Evolutionary conservation across 1,140 invertebrate genomes (phyloP).

Genomic region (Chymomyza costata): DNA sequence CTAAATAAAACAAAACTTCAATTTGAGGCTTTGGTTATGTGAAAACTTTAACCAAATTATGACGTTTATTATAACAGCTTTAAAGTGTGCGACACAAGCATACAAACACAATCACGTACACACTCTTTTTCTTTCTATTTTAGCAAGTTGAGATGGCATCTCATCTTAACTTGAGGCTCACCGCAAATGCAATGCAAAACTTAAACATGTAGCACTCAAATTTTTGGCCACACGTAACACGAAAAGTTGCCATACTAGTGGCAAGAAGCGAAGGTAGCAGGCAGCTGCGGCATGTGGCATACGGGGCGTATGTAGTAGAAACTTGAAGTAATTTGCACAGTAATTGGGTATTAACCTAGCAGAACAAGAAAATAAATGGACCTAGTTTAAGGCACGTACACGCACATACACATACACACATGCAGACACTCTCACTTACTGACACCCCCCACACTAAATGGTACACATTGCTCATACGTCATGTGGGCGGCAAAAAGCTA

Average conservation of each 20-base stretch:
- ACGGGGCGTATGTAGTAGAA: no score
- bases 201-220: slow-evolving; percentile 40
- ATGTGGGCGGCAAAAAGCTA: slow-evolving; percentile 28
- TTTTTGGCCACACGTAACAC: slow-evolving; percentile 15
- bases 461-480: slow-evolving; percentile 44
- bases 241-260: neutral
- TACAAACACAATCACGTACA: no score
- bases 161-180: no score
- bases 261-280: no score
- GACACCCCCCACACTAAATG: no score
- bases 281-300: no score
- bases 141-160: no score
- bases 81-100: slow-evolving; percentile 30
- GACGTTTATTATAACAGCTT: slow-evolving; percentile 67
- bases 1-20: neutral
- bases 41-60: slow-evolving; percentile 70
- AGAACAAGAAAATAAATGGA: slow-evolving; percentile 49
- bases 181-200: no score
- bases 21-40: slow-evolving; percentile 28
- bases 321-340: slow-evolving; percentile 72
- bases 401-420: slow-evolving; percentile 3
- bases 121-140: no score
- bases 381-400: slow-evolving; percentile 62
- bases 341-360: slow-evolving; percentile 72
- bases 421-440: neutral